Percentiles rank a stretch among this genome's conserved stretches.
These are phyloP conservation scores for Micrasema longulum DNA, from an alignment of 1,140 invertebrate species.

Conservation along the genomic window DNA sequence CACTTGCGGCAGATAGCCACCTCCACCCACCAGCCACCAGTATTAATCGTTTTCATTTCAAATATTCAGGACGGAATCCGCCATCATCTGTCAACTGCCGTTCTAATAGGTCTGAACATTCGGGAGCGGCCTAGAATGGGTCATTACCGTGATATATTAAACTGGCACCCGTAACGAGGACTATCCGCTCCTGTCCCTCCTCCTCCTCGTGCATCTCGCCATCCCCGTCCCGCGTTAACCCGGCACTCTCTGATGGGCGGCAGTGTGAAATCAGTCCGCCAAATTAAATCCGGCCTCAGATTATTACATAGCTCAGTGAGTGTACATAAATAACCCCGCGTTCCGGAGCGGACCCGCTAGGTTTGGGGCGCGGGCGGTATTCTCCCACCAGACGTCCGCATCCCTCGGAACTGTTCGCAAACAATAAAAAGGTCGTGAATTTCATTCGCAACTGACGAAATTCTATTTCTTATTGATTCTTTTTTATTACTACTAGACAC, in stretches of 20 bases:
- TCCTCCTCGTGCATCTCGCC: slow-evolving; percentile 51
- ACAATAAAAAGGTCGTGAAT: neutral
- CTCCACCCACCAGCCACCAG: neutral
- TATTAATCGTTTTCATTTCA: slow-evolving; percentile 40
- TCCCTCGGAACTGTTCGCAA: neutral
- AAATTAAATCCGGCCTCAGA: slow-evolving; percentile 76
- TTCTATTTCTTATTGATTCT: no score
- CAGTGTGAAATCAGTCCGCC: slow-evolving; percentile 72
- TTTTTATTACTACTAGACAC: no score
- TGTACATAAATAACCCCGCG: slow-evolving; percentile 72
- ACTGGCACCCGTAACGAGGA: slow-evolving; percentile 40
- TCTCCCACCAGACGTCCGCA: neutral
- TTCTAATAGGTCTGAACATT: slow-evolving; percentile 42
- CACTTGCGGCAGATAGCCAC: neutral
- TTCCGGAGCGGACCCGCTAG: slow-evolving; percentile 53
- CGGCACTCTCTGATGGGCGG: slow-evolving; percentile 31
- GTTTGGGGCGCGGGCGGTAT: neutral
- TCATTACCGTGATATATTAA: slow-evolving; percentile 55
- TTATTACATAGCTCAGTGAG: slow-evolving; percentile 76
- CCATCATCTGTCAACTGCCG: slow-evolving; percentile 38
- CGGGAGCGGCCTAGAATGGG: slow-evolving; percentile 41
- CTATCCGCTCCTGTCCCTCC: slow-evolving; percentile 7
- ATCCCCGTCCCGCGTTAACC: slow-evolving; percentile 13
- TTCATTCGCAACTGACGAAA: neutral
- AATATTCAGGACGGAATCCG: slow-evolving; percentile 37